Base-by-base conservation (phyloP, 2,888 invertebrate species). In the Melieria picta region DNA sequence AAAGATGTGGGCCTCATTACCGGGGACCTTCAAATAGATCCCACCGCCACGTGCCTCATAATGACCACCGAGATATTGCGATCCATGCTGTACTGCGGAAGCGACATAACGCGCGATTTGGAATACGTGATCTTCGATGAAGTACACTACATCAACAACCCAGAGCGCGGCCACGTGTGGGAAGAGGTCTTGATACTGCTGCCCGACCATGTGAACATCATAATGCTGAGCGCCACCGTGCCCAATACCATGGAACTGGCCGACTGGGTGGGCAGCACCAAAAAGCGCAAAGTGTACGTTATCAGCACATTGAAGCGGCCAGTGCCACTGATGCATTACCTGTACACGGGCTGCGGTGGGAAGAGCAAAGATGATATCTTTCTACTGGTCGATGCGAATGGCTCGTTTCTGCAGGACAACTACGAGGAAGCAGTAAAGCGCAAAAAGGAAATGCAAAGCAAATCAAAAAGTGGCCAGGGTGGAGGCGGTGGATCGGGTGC, bases 41-140 rank as follows among this genome's bases (percentile, higher is more conserved):
- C 94, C 10, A 94, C 94, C 0, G 98, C 98, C 0, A 91, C 95
- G 0, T 99, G 99, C 84, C 90, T 99, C 0, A 98, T 99, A 68
- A 99, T 99, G 99, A 99, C 99, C 0, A 99, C 99, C 0, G 99
- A 99, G 89, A 99, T 99, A 81, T 88, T 99, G 45, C 91, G 97
- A 75, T 97, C 97, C 0, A 99, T 99, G 98, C 88, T 99, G 11
- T 98, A 97, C 84, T 96, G 96, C 72, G 97, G 97, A 7, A 93
- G 93, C 74, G 98, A 99, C 82, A 93, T 97, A 68, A 94, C 98
- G 0, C 90, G 98, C 60, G 99, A 99, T 86, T 88, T 99, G 69
- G 99, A 99, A 85, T 99, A 97, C 89, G 99, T 99, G 4, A 96
- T 99, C 80, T 99, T 99, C 84, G 99, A 99, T 87, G 99, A 99